These are phyloP conservation scores for Diadophis punctatus DNA, from an alignment of 2,113 vertebrate genomes.

Conservation along the genomic window DNA sequence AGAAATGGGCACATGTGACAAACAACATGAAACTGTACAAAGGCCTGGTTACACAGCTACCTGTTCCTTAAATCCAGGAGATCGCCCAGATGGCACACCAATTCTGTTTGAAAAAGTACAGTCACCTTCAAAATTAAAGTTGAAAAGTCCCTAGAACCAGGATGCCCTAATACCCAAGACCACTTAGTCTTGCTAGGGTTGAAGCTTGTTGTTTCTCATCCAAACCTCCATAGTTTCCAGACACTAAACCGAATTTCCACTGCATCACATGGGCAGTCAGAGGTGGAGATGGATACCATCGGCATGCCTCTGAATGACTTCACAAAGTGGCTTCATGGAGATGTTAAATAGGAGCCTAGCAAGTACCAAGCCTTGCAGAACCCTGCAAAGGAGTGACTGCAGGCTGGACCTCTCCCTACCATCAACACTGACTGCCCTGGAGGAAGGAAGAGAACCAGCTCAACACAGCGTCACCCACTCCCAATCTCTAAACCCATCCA, in stretches of 20 bases:
- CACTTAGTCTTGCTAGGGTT: background rate
- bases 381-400: background rate
- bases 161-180: background rate
- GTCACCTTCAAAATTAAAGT: background rate
- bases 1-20: background rate
- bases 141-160: background rate
- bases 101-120: background rate
- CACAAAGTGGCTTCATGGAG: background rate
- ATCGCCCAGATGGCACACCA: background rate
- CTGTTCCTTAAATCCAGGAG: background rate
- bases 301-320: background rate
- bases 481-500: background rate
- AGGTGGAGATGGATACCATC: background rate
- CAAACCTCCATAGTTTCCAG: background rate
- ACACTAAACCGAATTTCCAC: background rate
- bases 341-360: background rate
- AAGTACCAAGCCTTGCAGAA: background rate
- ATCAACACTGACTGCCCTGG: background rate
- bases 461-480: background rate
- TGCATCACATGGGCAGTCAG: background rate
- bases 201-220: background rate
- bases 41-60: background rate
- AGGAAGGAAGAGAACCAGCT: background rate
- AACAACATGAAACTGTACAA: background rate
- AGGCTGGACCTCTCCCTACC: background rate